Base-by-base conservation (phyloP, 2,113 vertebrate species). In the Melanotaenia duboulayi region DNA sequence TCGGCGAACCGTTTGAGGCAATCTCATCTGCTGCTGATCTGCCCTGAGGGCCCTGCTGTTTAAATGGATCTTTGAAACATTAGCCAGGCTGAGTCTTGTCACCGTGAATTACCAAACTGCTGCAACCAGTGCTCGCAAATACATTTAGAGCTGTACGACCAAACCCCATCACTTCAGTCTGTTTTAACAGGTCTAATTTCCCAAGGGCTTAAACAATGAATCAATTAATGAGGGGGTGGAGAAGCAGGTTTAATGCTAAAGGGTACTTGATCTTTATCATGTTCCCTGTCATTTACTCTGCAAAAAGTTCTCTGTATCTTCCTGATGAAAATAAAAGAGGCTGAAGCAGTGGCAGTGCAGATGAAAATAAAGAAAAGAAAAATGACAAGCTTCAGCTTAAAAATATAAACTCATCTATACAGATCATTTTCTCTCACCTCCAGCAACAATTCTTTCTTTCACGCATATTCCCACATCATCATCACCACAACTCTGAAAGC, bases 311-410 rank as follows among this genome's bases (percentile, higher is more conserved):
- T 72, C 35, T 22, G 10, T 64, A 52, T 59, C 40, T 61, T n/a
- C 24, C 8, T 74, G 50, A 71, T 44, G 40, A 40, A 63, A 52
- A 71, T 17, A 22, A 61, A 35, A 35, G 62, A 24, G 4, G 58
- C 61, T 72, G 23, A 76, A 78, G 44, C 62, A 67, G 67, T 56
- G 77, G 81, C 82, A 87, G 86, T 86, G 78, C 73, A 82, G 65
- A 56, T 51, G 22, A 73, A 67, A 83, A 51, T 63, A 20, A 42
- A 55, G 60, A 69, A 48, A 71, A 23, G 51, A 17, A 24, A 24
- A 54, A 37, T 48, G 23, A 13, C 17, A 79, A 80, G 22, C 42
- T 72, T 73, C 48, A 78, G 42, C 67, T 78, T 58, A 76, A 60
- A 68, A 65, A 70, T 54, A 65, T 70, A 44, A 67, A 54, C 50